Percentiles rank a stretch among this genome's conserved stretches.
Conservation (phyloP, 2,888 invertebrate species). For the Pandemis corylana region DNA sequence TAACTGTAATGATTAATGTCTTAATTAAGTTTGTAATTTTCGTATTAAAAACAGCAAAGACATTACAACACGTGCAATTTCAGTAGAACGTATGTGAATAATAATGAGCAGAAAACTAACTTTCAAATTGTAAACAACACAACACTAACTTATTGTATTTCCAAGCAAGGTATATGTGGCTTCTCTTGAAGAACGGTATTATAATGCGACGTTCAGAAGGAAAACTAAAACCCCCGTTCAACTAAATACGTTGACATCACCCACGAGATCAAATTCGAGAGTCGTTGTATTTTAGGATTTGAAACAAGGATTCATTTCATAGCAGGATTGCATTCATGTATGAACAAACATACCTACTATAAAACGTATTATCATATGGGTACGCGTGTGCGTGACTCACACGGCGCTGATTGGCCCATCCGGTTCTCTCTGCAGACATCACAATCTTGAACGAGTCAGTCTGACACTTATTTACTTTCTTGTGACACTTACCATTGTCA, state of each 20-base stretch:
- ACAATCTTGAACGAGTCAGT: conserved; percentile 66
- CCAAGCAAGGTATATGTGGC: neutral
- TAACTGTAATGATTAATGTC: conserved; percentile 9
- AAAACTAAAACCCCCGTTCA: neutral
- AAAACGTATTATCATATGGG: conserved; percentile 48
- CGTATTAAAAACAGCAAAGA: neutral
- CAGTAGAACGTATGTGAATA: neutral
- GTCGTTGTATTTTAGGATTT: neutral
- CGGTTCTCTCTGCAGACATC: conserved; percentile 72
- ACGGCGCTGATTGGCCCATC: conserved; percentile 78
- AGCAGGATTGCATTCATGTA: neutral
- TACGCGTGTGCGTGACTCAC: conserved; percentile 71
- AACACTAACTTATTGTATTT: neutral
- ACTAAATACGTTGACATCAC: neutral
- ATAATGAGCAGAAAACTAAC: neutral
- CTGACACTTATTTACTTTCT: conserved; percentile 30
- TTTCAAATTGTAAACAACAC: neutral
- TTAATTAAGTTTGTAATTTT: conserved; percentile 22
- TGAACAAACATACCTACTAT: neutral
- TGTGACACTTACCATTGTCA: conserved; percentile 15
- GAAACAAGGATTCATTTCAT: neutral
- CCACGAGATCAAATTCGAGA: neutral
- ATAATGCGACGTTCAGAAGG: neutral
- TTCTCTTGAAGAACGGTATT: neutral
- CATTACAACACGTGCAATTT: neutral